phyloP scores from a whole-genome alignment of 2,113 vertebrate species.

The Aramus guarauna region DNA sequence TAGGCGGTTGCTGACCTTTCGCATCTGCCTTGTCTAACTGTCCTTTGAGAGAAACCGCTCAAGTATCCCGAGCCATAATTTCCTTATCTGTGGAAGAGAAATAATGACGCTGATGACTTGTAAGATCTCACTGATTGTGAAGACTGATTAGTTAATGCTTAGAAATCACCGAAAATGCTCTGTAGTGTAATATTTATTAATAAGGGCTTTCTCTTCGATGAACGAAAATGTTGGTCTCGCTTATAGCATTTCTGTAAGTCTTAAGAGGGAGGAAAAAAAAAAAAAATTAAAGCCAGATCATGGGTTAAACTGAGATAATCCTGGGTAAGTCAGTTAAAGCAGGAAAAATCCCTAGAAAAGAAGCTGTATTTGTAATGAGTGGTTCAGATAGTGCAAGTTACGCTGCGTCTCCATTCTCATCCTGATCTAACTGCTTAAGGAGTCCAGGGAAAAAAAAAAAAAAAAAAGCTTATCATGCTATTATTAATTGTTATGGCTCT shows the following conservation, averaged over 20 bases:
- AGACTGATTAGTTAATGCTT: background rate
- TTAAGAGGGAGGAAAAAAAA: background rate
- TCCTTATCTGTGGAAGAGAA: background rate
- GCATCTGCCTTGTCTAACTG: background rate
- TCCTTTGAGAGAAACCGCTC: background rate
- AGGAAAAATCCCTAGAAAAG: background rate
- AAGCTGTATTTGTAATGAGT: background rate
- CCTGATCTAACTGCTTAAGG: background rate
- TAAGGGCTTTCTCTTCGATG: background rate
- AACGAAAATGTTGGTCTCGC: background rate
- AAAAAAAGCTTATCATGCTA: background rate
- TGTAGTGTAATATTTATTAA: background rate
- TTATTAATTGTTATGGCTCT: slow-evolving; percentile 1
- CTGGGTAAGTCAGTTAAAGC: background rate
- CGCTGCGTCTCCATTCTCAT: background rate
- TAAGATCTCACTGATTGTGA: background rate
- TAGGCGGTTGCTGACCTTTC: background rate
- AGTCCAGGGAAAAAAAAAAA: background rate
- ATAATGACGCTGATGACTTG: background rate
- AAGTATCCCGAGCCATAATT: background rate
- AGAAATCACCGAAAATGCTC: background rate
- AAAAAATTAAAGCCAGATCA: background rate
- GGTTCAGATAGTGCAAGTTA: background rate
- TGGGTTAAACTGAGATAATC: slow-evolving; percentile 25
- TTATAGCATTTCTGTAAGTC: background rate